Percentiles rank a stretch among this genome's conserved stretches.
Conservation (phyloP, 2,797 vertebrate genomes). For the Lophotriccus pileatus region DNA sequence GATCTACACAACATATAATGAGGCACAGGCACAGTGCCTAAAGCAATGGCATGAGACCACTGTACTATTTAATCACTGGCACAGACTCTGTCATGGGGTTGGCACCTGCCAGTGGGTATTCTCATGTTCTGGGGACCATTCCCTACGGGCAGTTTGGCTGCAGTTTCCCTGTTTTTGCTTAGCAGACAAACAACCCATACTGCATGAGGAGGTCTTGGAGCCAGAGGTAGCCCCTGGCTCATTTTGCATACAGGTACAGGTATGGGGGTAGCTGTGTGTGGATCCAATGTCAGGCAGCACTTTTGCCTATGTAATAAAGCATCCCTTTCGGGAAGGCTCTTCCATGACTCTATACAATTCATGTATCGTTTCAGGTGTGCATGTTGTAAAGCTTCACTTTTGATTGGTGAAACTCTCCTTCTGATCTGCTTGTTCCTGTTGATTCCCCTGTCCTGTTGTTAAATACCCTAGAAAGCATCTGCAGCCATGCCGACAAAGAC, state of each 20-base stretch:
- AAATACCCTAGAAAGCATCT: neutral
- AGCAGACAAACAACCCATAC: neutral
- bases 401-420: neutral
- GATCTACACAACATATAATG: fast-evolving
- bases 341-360: fast-evolving
- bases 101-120: neutral
- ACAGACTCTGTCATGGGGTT: neutral
- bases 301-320: fast-evolving
- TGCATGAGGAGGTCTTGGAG: neutral
- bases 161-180: neutral
- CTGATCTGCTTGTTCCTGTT: neutral
- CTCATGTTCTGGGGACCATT: neutral
- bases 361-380: neutral
- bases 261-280: fast-evolving
- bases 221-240: neutral
- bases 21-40: fast-evolving
- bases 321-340: neutral
- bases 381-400: neutral
- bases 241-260: neutral
- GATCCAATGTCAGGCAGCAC: neutral
- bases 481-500: neutral
- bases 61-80: neutral
- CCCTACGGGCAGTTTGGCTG: neutral
- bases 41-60: neutral
- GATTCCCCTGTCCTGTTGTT: neutral